Conservation (phyloP, 2,797 vertebrate genomes). For the Micrastur ruficollis region DNA sequence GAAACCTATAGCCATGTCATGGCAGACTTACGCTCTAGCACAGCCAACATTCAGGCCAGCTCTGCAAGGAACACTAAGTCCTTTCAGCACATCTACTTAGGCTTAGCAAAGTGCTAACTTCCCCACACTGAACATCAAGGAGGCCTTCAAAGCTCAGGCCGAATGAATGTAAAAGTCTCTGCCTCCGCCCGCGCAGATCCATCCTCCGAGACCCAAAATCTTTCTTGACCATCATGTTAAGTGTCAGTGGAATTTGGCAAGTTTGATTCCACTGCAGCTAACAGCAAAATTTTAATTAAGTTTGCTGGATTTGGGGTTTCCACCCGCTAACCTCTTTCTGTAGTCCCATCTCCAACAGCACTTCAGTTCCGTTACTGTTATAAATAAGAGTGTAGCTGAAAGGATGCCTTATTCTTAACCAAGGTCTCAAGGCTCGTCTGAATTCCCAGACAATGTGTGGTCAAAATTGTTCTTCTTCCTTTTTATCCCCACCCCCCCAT, state of each 20-base stretch:
- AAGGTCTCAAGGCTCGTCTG: not conserved
- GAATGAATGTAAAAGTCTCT: not conserved
- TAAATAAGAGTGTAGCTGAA: not conserved
- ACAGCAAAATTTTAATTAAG: not conserved
- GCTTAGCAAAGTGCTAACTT: not conserved
- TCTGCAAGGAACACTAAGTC: fast-evolving
- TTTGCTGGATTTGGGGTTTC: not conserved
- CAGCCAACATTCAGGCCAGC: not conserved
- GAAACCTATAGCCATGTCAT: fast-evolving
- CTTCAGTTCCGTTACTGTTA: not conserved
- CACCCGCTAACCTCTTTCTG: not conserved
- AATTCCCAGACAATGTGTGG: not conserved
- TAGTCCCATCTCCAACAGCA: not conserved
- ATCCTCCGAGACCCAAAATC: not conserved
- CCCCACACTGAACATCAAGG: no score
- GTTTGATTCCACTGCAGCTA: not conserved
- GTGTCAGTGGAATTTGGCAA: not conserved
- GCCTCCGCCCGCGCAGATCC: not conserved
- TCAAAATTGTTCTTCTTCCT: not conserved
- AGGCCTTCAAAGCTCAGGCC: not conserved
- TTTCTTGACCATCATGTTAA: not conserved
- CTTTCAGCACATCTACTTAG: not conserved
- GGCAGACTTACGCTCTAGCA: not conserved
- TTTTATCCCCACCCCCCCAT: not conserved
- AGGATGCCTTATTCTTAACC: not conserved